phyloP scores from a whole-genome alignment of 2,113 vertebrate species.

The Megalops atlanticus region DNA sequence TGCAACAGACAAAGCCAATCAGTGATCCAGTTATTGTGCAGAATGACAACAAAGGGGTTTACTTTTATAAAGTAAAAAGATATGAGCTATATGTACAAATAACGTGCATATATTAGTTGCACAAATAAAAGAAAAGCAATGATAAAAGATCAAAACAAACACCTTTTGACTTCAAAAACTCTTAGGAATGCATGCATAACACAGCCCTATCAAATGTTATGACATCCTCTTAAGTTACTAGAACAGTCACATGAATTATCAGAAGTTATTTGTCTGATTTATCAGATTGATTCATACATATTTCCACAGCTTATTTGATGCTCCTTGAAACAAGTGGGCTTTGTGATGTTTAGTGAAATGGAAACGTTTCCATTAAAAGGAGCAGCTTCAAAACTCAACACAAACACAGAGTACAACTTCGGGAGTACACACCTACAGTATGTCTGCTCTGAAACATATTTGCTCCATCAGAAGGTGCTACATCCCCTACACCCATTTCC shows the following conservation, averaged over 20 bases:
- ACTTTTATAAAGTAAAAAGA: too few species aligned
- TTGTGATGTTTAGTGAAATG: background rate
- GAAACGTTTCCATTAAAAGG: too few species aligned
- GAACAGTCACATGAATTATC: background rate
- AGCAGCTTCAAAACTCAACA: background rate
- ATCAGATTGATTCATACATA: constrained; percentile 7
- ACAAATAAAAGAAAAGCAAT: background rate
- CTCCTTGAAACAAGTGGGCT: background rate
- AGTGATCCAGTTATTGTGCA: background rate
- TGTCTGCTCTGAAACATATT: too few species aligned
- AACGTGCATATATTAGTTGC: too few species aligned
- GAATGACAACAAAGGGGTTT: too few species aligned
- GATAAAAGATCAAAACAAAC: too few species aligned
- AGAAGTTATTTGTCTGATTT: background rate
- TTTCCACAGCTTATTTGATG: background rate
- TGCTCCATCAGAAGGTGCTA: too few species aligned
- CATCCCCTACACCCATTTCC: too few species aligned
- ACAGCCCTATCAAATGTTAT: background rate
- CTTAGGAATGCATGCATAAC: too few species aligned
- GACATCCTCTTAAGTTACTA: background rate
- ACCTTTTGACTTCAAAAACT: too few species aligned
- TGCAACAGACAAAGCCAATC: background rate
- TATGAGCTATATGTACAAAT: too few species aligned
- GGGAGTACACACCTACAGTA: too few species aligned
- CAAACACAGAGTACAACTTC: constrained; percentile 17